Percentiles rank a stretch among this genome's conserved stretches.
Conservation (phyloP, 2,797 vertebrate species). For the Poecilia picta region DNA sequence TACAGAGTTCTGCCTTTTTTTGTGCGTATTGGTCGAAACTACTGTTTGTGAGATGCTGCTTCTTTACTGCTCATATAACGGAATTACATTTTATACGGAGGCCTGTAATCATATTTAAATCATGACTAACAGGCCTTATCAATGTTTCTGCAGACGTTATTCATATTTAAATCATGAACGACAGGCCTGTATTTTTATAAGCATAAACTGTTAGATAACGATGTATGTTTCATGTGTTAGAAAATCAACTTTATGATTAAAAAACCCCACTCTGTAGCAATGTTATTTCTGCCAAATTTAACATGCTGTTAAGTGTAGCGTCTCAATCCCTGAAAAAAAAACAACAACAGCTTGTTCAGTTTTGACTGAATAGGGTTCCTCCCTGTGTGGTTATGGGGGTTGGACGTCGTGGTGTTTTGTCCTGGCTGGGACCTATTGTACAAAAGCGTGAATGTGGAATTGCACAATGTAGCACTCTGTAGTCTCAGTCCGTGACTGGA, state of each 20-base stretch:
- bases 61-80: slow-evolving; percentile 60
- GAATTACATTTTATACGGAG: slow-evolving; percentile 72
- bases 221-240: slow-evolving; percentile 45
- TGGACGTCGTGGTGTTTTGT: slow-evolving; percentile 18
- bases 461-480: slow-evolving; percentile 73
- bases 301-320: slow-evolving; percentile 47
- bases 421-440: slow-evolving; percentile 19
- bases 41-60: slow-evolving; percentile 68
- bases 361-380: slow-evolving; percentile 64
- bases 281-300: slow-evolving; percentile 47
- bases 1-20: slow-evolving; percentile 67
- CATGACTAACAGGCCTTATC: slow-evolving; percentile 82
- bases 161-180: slow-evolving; percentile 83
- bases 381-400: slow-evolving; percentile 21
- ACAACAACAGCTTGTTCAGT: slow-evolving; percentile 22
- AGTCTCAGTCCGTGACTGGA: slow-evolving; percentile 32
- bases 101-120: slow-evolving; percentile 84
- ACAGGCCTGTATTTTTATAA: slow-evolving; percentile 79
- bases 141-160: slow-evolving; percentile 75
- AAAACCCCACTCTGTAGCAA: slow-evolving; percentile 54
- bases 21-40: slow-evolving; percentile 50
- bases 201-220: slow-evolving; percentile 25
- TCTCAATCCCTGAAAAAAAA: slow-evolving; percentile 23
- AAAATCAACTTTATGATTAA: slow-evolving; percentile 39
- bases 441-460: slow-evolving; percentile 36